Evolutionary conservation across 2,113 vertebrate genomes (phyloP), one percentile per base, ranked within the genome.

Genomic region (Archocentrus centrarchus): DNA sequence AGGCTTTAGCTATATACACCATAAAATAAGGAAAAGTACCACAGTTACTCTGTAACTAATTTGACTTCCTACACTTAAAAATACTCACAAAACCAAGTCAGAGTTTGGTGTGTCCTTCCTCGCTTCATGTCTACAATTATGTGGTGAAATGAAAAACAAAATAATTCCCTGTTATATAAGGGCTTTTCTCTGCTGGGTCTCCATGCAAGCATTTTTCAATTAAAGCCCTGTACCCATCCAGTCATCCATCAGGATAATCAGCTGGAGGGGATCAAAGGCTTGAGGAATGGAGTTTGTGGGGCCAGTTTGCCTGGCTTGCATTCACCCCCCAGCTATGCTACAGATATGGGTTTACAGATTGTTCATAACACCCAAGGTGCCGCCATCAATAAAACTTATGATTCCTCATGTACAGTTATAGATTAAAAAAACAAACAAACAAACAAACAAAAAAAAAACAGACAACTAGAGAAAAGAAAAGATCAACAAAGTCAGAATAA

Each of bases 201-300:
- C 83, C 81, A 83, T 80, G 75, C 59, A 66, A 90, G 88, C 79
- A 85, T 89, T 94, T 90, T 80, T 86, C 85, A 89, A 88, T 91
- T 88, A 90, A 92, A 92, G 80, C 79, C 83, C 24, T 50, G 79
- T 59, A 81, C 47, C 60, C 59, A 70, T 81, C 60, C 82, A 85
- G 64, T 80, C 70, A 83, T 85, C 76, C 88, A 83, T 91, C 91
- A 86, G 62, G 79, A 88, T 88, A 90, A 93, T 94, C 89, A 91
- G 89, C 84, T 91, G 59, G 79, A 83, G 41, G 59, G 79, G 92
- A 93, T 94, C 86, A 94, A 94, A 91, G 75, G 88, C 83, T 91
- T 89, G 75, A 82, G 79, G 57, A 47, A 82, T 70, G 61, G 84
- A 86, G 86, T 81, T 79, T 75, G 62, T 79, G 63, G 30, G 60